Percentiles rank a stretch among this genome's conserved stretches.
These are phyloP conservation scores for Cavia aperea DNA, from an alignment of 2,113 vertebrate genomes.

Conservation along the genomic window DNA sequence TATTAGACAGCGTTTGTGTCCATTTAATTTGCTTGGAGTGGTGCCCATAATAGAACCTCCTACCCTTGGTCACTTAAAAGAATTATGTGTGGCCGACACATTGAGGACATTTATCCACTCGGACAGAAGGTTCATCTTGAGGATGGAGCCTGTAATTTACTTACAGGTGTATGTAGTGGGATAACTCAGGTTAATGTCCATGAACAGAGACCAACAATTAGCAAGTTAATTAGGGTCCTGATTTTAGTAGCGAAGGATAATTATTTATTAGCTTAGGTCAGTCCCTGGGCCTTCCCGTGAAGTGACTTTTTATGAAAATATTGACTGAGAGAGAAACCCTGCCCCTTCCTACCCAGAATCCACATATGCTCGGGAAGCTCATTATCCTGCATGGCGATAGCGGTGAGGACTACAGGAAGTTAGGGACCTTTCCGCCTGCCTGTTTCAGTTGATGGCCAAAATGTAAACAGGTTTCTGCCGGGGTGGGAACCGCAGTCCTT, in stretches of 20 bases:
- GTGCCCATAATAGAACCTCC: constrained; percentile 51
- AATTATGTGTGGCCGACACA: constrained; percentile 59
- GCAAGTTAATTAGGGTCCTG: constrained; percentile 70
- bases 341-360: background rate
- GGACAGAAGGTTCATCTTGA: constrained; percentile 58
- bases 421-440: background rate
- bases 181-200: constrained; percentile 67
- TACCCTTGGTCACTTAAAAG: constrained; percentile 61
- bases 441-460: background rate
- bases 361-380: constrained; percentile 23
- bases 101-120: constrained; percentile 52
- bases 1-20: constrained; percentile 48
- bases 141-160: constrained; percentile 62
- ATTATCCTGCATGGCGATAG: background rate
- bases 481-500: background rate
- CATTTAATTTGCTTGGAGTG: constrained; percentile 65
- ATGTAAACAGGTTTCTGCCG: background rate
- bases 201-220: constrained; percentile 68
- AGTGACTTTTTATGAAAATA: constrained; percentile 61
- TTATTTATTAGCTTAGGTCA: constrained; percentile 70
- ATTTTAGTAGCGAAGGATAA: constrained; percentile 64
- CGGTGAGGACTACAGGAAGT: background rate
- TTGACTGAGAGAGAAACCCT: constrained; percentile 50
- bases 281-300: constrained; percentile 43
- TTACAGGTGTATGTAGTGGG: constrained; percentile 61